Conservation (phyloP, 2,113 vertebrate species). For the Elanus axillaris region DNA sequence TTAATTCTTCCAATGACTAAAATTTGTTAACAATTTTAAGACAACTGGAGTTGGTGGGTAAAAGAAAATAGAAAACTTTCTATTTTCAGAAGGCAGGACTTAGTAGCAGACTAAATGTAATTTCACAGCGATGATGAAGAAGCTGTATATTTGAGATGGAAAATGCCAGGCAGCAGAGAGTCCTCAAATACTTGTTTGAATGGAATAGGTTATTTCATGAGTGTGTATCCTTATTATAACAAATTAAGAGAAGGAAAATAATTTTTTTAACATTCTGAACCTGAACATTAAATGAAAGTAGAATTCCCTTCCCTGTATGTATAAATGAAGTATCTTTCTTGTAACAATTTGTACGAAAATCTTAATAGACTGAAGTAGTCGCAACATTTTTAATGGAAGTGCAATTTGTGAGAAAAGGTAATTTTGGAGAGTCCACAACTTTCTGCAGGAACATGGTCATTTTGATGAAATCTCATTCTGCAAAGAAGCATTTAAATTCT, state of each 20-base stretch:
- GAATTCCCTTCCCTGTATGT: background rate
- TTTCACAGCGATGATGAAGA: background rate
- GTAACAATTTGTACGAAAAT: background rate
- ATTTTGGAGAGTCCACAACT: background rate
- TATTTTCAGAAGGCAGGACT: background rate
- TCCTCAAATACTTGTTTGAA: background rate
- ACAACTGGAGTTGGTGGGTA: background rate
- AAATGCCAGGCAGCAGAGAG: background rate
- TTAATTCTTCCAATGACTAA: background rate
- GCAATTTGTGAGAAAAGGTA: background rate
- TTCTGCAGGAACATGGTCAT: accelerated
- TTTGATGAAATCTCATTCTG: background rate
- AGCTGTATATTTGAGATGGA: background rate
- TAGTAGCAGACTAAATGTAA: background rate
- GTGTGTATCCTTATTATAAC: background rate
- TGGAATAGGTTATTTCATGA: background rate
- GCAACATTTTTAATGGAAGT: background rate
- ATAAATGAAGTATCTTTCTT: background rate
- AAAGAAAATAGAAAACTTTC: background rate
- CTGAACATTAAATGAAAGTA: background rate
- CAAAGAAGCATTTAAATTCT: background rate
- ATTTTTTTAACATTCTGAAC: background rate
- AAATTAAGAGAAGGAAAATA: background rate
- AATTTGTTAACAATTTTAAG: background rate
- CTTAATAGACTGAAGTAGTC: background rate